phyloP scores from a whole-genome alignment of 2,113 vertebrate species.

The Butastur rufipennis region DNA sequence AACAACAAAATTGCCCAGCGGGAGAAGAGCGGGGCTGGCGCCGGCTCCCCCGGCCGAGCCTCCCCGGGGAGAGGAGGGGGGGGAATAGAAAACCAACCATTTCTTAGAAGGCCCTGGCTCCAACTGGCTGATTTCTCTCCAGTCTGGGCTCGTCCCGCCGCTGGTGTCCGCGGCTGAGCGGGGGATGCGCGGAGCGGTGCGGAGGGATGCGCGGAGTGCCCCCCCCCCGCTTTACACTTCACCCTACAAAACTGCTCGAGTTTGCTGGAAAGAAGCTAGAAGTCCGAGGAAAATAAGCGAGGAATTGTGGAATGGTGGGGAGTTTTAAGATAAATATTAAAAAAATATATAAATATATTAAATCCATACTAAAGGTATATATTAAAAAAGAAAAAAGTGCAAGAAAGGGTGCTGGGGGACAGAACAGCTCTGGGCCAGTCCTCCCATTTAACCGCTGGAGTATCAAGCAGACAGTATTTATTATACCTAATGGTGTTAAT shows the following conservation, averaged over 20 bases:
- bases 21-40: too few relatives aligned
- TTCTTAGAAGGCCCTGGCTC: not conserved
- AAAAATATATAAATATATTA: not conserved
- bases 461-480: not conserved
- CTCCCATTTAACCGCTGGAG: not conserved
- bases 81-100: not conserved
- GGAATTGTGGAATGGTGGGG: too few relatives aligned
- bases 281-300: not conserved
- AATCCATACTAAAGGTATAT: not conserved
- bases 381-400: not conserved
- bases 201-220: too few relatives aligned
- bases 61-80: too few relatives aligned
- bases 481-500: not conserved
- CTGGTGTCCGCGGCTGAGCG: too few relatives aligned
- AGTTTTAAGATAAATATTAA: too few relatives aligned
- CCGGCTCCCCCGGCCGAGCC: too few relatives aligned
- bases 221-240: not conserved
- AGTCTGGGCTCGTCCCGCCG: too few relatives aligned
- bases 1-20: not conserved
- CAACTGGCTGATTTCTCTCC: too few relatives aligned
- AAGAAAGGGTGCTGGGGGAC: too few relatives aligned
- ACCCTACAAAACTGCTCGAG: rapidly evolving
- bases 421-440: not conserved
- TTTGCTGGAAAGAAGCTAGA: not conserved
- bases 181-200: too few relatives aligned